Conservation (phyloP, 2,113 vertebrate genomes). For the Phocoena sinus region DNA sequence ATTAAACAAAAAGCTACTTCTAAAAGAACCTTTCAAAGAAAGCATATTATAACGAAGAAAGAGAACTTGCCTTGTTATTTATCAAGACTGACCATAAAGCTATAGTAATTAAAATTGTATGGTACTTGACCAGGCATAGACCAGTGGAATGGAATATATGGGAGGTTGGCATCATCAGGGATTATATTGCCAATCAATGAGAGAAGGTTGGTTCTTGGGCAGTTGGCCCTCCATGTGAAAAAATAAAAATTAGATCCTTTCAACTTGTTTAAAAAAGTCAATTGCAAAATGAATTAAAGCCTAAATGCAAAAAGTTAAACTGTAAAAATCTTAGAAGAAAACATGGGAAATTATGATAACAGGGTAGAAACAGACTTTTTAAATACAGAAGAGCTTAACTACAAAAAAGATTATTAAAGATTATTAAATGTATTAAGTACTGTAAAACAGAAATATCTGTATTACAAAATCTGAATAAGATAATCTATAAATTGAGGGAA, state of each 20-base stretch:
- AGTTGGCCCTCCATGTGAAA: not conserved
- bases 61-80: not conserved
- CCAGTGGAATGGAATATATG: not conserved
- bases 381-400: not conserved
- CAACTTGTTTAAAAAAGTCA: not conserved
- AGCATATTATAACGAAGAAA: not conserved
- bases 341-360: not conserved
- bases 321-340: constrained; percentile 8
- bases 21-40: constrained; percentile 12
- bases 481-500: not conserved
- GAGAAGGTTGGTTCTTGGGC: not conserved
- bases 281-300: constrained; percentile 2
- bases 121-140: not conserved
- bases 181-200: not conserved
- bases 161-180: not conserved
- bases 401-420: not conserved
- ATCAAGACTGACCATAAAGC: not conserved
- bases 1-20: not conserved
- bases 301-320: not conserved
- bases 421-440: not conserved
- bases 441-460: not conserved
- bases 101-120: not conserved
- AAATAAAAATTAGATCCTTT: constrained; percentile 19
- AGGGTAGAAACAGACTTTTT: not conserved
- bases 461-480: not conserved